Evolutionary conservation across 2,888 invertebrate genomes (phyloP).

Genomic region (Eristalis tenax): DNA sequence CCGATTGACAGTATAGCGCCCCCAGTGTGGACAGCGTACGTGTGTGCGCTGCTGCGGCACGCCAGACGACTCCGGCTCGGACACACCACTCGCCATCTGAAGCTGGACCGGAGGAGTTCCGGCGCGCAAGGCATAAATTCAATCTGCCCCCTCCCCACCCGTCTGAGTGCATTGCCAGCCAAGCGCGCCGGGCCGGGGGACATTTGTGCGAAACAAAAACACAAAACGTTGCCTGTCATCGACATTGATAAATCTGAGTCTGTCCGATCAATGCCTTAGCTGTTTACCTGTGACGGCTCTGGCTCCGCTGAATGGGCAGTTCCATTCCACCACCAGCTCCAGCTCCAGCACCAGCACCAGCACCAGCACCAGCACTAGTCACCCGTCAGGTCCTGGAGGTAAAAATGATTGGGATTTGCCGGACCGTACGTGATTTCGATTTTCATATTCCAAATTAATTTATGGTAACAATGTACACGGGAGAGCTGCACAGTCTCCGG

Average conservation of each 20-base stretch:
- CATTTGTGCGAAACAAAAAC: slow-evolving; percentile 41
- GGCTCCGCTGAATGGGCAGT: slow-evolving; percentile 35
- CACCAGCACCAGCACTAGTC: slow-evolving; percentile 6
- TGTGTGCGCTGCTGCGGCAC: slow-evolving; percentile 8
- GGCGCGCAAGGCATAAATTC: slow-evolving; percentile 19
- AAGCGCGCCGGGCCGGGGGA: slow-evolving; percentile 21
- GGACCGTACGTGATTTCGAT: slow-evolving; percentile 67
- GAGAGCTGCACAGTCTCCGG: slow-evolving; percentile 13
- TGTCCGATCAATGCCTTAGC: slow-evolving; percentile 29
- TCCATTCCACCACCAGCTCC: not conserved
- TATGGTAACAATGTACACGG: slow-evolving; percentile 58
- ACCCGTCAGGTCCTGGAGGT: slow-evolving; percentile 60
- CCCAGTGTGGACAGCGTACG: slow-evolving; percentile 60
- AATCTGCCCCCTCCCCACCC: not conserved
- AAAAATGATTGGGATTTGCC: slow-evolving; percentile 57
- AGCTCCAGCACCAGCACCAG: not conserved
- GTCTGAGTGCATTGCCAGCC: slow-evolving; percentile 36
- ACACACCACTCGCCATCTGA: not conserved
- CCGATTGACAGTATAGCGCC: slow-evolving; percentile 70
- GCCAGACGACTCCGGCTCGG: slow-evolving; percentile 9
- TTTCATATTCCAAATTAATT: slow-evolving; percentile 70
- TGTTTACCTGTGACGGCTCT: slow-evolving; percentile 25
- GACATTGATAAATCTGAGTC: slow-evolving; percentile 65
- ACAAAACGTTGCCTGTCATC: slow-evolving; percentile 50
- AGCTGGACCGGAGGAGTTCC: slow-evolving; percentile 30